Evolutionary conservation across 2,113 vertebrate species (phyloP).

Genomic region (Microtus montanus): DNA sequence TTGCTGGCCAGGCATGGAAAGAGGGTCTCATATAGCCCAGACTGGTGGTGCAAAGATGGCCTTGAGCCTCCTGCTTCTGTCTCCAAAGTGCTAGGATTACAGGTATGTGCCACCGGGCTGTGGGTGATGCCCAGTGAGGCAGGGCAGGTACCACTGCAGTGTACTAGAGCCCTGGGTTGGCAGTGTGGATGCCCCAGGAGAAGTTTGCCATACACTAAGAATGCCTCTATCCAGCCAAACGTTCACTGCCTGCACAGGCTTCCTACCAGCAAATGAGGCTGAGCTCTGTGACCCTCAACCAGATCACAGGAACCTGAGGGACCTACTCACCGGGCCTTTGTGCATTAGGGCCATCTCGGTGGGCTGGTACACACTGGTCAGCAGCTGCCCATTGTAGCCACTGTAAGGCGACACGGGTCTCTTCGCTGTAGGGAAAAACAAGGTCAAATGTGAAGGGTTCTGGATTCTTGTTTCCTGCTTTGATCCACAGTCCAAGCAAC

Average conservation of each 20-base stretch:
- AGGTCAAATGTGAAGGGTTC: not conserved
- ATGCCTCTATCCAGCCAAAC: not conserved
- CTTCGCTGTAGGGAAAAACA: conserved; percentile 83
- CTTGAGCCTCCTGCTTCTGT: not conserved
- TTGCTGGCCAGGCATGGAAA: not conserved
- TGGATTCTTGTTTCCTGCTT: not conserved
- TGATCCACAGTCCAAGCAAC: not conserved
- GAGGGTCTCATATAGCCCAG: not conserved
- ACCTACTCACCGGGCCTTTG: conserved; percentile 87
- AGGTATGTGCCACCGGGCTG: not conserved
- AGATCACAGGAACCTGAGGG: accelerated
- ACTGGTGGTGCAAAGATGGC: not conserved
- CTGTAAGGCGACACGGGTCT: conserved; percentile 94
- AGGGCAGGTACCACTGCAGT: accelerated
- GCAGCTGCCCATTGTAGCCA: conserved; percentile 93
- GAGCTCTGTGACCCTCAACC: not conserved
- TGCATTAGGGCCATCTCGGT: conserved; percentile 96
- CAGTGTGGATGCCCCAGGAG: accelerated
- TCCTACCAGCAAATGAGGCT: not conserved
- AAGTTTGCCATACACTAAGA: accelerated
- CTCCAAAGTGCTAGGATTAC: not conserved
- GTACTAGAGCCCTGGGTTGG: not conserved
- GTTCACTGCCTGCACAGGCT: too few species aligned
- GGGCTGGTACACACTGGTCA: conserved; percentile 95
- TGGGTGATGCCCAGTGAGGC: not conserved